Conservation (phyloP, 2,888 invertebrate genomes). For the Crepidodera aurea region DNA sequence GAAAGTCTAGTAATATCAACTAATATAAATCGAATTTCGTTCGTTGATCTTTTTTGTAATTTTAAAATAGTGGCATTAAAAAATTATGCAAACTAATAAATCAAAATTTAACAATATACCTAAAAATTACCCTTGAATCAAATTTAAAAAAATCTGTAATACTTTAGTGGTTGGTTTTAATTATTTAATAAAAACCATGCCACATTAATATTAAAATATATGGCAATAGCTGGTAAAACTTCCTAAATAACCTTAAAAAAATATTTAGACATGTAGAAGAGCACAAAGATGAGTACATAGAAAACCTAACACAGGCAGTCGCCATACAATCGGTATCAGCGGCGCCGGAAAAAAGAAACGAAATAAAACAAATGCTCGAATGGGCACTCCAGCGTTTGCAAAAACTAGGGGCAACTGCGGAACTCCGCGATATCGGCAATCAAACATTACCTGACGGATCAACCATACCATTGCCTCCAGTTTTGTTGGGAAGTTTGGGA, state of each 20-base stretch:
- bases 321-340: conserved; percentile 94
- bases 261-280: conserved; percentile 84
- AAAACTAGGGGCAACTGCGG: conserved; percentile 41
- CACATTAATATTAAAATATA: no score
- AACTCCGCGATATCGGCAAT: conserved; percentile 68
- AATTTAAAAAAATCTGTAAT: no score
- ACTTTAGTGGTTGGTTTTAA: no score
- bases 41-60: no score
- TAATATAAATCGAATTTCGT: no score
- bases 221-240: no score
- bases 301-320: conserved; percentile 81
- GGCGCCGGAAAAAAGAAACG: conserved; percentile 81
- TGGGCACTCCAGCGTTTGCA: conserved; percentile 70
- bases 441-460: conserved; percentile 77
- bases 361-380: conserved; percentile 69
- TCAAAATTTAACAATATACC: no score
- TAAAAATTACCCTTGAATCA: no score
- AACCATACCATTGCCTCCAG: conserved; percentile 83
- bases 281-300: conserved; percentile 78
- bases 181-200: no score
- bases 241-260: not conserved
- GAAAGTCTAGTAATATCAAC: no score
- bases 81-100: no score
- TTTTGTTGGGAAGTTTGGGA: conserved; percentile 81
- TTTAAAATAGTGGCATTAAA: no score